Conservation (phyloP, 2,797 vertebrate species). For the Picus viridis region DNA sequence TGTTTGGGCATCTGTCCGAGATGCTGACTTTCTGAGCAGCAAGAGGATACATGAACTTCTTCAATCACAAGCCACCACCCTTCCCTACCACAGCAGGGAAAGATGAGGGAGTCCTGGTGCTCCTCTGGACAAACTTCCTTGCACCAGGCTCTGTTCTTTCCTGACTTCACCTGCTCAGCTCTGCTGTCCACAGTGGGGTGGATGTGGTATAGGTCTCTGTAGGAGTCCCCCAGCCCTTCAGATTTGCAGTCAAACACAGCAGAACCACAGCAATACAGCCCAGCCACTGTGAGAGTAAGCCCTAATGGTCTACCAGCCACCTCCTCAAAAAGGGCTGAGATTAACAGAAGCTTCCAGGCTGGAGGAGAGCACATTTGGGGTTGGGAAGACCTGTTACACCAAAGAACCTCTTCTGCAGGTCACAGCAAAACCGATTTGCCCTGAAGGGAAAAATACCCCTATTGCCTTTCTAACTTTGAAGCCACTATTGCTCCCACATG, state of each 20-base stretch:
- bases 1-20: background rate
- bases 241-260: background rate
- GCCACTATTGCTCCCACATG: accelerated
- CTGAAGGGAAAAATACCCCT: accelerated
- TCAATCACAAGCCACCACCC: background rate
- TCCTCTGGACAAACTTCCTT: background rate
- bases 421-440: background rate
- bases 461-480: background rate
- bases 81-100: background rate
- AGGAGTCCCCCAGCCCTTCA: background rate
- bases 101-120: background rate
- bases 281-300: background rate
- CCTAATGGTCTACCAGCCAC: background rate
- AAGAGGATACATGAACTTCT: accelerated
- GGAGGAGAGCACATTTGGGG: accelerated
- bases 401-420: background rate
- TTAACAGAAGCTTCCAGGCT: background rate
- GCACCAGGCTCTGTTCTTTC: background rate
- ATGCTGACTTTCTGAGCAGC: background rate
- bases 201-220: accelerated
- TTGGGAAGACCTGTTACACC: background rate
- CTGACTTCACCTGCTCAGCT: background rate
- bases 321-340: background rate
- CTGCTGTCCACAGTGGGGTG: background rate
- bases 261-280: accelerated